Percentiles rank a stretch among this genome's conserved stretches.
phyloP scores from a whole-genome alignment of 1,140 invertebrate species.

The Achroia grisella region DNA sequence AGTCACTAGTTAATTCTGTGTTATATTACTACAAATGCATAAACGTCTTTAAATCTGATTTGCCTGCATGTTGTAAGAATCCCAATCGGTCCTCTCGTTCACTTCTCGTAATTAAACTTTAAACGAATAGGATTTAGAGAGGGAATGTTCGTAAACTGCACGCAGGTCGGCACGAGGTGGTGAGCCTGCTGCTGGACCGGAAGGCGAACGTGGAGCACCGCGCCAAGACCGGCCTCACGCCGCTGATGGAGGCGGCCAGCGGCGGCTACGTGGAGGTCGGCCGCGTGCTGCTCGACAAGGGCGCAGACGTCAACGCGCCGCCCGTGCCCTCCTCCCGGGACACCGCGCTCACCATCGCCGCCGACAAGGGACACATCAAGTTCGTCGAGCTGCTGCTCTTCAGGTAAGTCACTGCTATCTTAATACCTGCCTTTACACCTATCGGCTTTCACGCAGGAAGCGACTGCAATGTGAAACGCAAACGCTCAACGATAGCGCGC shows the following conservation, averaged over 20 bases:
- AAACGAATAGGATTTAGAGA: no score
- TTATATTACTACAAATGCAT: no score
- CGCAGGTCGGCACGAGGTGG: slow-evolving; percentile 91
- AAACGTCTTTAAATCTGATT: no score
- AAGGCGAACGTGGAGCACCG: slow-evolving; percentile 99
- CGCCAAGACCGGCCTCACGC: slow-evolving; percentile 98
- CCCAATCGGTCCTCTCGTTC: no score
- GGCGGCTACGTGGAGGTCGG: slow-evolving; percentile 99
- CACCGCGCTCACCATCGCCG: slow-evolving; percentile 98
- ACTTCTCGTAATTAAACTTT: no score
- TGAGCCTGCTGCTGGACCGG: slow-evolving; percentile 94
- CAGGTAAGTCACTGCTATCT: no score
- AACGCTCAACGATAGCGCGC: no score
- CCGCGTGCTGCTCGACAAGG: slow-evolving; percentile 94
- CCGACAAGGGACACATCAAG: slow-evolving; percentile 98
- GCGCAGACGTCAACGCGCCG: slow-evolving; percentile 98
- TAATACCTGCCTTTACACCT: no score
- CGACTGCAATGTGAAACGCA: no score
- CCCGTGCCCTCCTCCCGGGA: slow-evolving; percentile 98
- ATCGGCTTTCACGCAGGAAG: no score
- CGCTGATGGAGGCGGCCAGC: slow-evolving; percentile 99
- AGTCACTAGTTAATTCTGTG: no score
- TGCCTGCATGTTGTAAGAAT: no score
- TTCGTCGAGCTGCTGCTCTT: slow-evolving; percentile 92
- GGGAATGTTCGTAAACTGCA: not conserved